Evolutionary conservation across 2,888 invertebrate genomes (phyloP).

Genomic region (Sphaerophoria rueppellii): DNA sequence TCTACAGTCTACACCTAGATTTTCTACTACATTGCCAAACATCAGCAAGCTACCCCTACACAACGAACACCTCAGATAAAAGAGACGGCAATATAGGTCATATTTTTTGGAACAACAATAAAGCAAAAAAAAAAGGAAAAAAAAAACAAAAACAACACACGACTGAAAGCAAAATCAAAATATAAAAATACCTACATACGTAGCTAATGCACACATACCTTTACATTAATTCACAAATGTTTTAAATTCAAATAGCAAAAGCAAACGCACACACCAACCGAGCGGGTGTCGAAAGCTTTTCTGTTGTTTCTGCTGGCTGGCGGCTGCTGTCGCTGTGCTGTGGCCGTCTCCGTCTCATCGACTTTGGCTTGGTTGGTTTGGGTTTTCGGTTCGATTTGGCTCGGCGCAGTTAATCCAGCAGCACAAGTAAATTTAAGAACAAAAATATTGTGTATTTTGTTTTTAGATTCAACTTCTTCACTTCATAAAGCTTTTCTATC

Average conservation of each 20-base stretch:
- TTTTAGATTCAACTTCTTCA: conserved; percentile 19
- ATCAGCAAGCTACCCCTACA: conserved; percentile 12
- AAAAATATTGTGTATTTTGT: background rate
- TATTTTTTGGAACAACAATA: background rate
- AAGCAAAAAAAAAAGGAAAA: background rate
- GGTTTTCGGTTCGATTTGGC: background rate
- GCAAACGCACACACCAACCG: background rate
- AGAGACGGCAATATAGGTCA: conserved; percentile 31
- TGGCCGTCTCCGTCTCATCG: background rate
- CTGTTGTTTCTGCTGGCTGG: background rate
- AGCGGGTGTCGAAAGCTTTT: conserved; percentile 5
- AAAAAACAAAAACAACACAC: background rate
- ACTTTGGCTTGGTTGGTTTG: background rate
- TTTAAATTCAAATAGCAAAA: background rate
- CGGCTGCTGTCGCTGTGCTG: background rate
- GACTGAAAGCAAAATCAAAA: conserved; percentile 28
- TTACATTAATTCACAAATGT: too few relatives aligned
- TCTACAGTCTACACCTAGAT: background rate
- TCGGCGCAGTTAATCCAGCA: conserved; percentile 34
- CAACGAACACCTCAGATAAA: conserved; percentile 16
- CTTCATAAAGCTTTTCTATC: background rate
- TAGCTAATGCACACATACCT: conserved; percentile 12
- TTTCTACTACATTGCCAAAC: conserved; percentile 4
- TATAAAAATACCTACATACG: conserved; percentile 20
- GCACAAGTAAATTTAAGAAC: conserved; percentile 7